Percentiles rank a stretch among this genome's conserved stretches.
These are phyloP conservation scores for Oplegnathus fasciatus DNA, from an alignment of 2,113 vertebrate species.

Conservation along the genomic window DNA sequence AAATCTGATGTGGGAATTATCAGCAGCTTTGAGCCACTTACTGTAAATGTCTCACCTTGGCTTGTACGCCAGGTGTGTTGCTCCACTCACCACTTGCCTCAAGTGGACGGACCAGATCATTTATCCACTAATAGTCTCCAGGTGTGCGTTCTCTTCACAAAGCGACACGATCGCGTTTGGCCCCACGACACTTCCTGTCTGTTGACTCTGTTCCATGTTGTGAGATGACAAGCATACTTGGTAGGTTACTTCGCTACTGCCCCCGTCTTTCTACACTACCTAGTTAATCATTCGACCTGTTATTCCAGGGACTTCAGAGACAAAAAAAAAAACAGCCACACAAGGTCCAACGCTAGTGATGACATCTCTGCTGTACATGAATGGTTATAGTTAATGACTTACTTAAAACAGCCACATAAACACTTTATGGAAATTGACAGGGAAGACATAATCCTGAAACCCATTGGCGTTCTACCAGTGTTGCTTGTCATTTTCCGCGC, in stretches of 20 bases:
- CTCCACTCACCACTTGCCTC: conserved; percentile 15
- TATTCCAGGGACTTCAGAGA: conserved; percentile 71
- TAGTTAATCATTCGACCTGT: conserved; percentile 22
- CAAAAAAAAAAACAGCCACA: background rate
- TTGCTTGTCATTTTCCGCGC: conserved; percentile 90
- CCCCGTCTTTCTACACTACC: conserved; percentile 26
- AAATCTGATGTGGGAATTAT: conserved; percentile 29
- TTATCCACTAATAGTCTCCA: conserved; percentile 67
- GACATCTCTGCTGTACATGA: conserved; percentile 46
- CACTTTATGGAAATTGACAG: conserved; percentile 47
- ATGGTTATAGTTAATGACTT: conserved; percentile 29
- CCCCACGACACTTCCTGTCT: conserved; percentile 41
- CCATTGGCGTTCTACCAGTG: conserved; percentile 86
- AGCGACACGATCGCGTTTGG: conserved; percentile 44
- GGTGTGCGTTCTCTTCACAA: conserved; percentile 47
- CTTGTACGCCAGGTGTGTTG: conserved; percentile 17
- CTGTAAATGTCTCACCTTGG: conserved; percentile 44
- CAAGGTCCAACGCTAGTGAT: background rate
- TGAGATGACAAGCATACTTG: conserved; percentile 72
- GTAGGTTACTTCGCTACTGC: conserved; percentile 51
- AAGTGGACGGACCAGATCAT: conserved; percentile 30
- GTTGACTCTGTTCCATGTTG: conserved; percentile 56
- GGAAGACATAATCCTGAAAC: conserved; percentile 72
- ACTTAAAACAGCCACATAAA: conserved; percentile 23
- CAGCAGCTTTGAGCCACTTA: conserved; percentile 23